Conservation (phyloP, 2,797 vertebrate species). For the Sardinella longiceps region DNA sequence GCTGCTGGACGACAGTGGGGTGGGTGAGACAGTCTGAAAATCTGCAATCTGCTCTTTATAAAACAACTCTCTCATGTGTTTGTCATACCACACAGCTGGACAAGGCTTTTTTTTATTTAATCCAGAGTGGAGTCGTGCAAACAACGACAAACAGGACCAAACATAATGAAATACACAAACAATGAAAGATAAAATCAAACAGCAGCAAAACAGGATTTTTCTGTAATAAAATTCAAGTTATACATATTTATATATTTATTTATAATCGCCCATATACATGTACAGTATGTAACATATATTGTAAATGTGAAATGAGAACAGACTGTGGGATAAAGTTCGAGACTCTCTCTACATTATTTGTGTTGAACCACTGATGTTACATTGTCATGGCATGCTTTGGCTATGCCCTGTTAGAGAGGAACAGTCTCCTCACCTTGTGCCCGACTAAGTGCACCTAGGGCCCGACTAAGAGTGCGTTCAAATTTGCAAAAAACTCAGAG, state of each 20-base stretch:
- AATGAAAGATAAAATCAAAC: background rate
- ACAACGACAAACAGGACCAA: background rate
- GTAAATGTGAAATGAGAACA: no score
- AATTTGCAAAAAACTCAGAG: no score
- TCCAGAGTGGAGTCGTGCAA: background rate
- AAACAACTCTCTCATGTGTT: no score
- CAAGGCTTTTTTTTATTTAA: background rate
- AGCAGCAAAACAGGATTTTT: background rate
- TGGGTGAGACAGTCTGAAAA: constrained; percentile 58
- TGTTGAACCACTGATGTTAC: background rate
- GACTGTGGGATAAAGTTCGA: no score
- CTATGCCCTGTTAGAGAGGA: background rate
- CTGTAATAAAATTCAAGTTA: no score
- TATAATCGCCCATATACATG: no score
- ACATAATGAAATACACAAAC: no score
- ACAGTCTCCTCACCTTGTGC: background rate
- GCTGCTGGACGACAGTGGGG: constrained; percentile 75
- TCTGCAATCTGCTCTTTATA: background rate
- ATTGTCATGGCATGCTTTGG: background rate
- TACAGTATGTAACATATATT: no score
- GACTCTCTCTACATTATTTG: no score
- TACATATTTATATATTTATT: no score
- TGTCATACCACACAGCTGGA: background rate
- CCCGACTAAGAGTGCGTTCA: background rate
- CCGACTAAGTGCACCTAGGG: background rate